These are phyloP conservation scores for Nasonia longicornis DNA, from an alignment of 1,140 invertebrate species.

Conservation along the genomic window DNA sequence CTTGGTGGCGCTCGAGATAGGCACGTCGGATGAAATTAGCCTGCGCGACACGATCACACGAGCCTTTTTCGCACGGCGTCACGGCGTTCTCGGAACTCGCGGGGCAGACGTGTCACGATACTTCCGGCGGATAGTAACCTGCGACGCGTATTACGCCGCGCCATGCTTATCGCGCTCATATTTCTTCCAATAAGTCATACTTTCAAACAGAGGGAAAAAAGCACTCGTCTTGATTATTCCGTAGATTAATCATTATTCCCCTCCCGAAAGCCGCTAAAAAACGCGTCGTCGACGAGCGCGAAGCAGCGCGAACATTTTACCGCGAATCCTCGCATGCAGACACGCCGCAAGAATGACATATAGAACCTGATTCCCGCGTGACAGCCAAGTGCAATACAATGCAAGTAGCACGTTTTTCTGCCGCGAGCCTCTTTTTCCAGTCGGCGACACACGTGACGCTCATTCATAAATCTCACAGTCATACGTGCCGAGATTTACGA, in stretches of 20 bases:
- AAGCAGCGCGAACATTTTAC: constrained; percentile 36
- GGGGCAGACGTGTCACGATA: constrained; percentile 64
- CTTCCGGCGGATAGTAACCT: constrained; percentile 63
- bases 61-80: constrained; percentile 66
- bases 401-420: constrained; percentile 11
- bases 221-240: not conserved
- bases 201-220: too few species aligned
- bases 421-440: not conserved
- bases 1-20: too few species aligned
- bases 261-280: constrained; percentile 10
- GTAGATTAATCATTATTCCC: constrained; percentile 5
- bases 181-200: too few species aligned
- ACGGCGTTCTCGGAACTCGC: constrained; percentile 67
- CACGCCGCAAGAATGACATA: not conserved
- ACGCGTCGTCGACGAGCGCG: not conserved
- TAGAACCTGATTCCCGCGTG: constrained; percentile 7
- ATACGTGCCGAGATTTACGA: constrained; percentile 27
- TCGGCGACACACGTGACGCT: constrained; percentile 18
- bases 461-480: constrained; percentile 29
- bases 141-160: constrained; percentile 54
- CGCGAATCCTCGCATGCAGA: not conserved
- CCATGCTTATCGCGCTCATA: too few species aligned
- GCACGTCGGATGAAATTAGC: constrained; percentile 34
- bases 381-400: not conserved
- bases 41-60: constrained; percentile 67